These are phyloP conservation scores for Parnassius glacialis DNA, from an alignment of 2,888 invertebrate genomes.

Conservation along the genomic window DNA sequence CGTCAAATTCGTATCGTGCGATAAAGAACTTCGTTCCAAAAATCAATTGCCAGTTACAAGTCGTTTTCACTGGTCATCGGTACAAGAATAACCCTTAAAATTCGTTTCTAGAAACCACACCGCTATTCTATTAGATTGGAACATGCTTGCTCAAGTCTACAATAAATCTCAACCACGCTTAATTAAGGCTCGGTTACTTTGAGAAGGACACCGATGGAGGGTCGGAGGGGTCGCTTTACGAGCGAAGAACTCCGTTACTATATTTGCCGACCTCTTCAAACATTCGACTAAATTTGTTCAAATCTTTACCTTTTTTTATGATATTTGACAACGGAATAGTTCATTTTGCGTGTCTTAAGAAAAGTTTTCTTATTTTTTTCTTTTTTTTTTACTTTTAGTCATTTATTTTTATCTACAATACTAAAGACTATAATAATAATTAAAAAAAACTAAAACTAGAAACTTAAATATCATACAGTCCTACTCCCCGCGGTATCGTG, in stretches of 20 bases:
- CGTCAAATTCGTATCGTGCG: too few relatives aligned
- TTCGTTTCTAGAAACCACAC: constrained; percentile 5
- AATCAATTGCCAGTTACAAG: too few relatives aligned
- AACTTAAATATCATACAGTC: too few relatives aligned
- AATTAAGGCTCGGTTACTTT: constrained; percentile 44
- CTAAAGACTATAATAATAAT: too few relatives aligned
- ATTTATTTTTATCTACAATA: too few relatives aligned
- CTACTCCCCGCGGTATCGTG: too few relatives aligned
- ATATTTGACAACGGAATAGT: constrained; percentile 27
- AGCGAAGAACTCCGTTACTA: constrained; percentile 57
- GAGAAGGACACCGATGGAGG: constrained; percentile 26
- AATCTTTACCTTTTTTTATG: constrained; percentile 39
- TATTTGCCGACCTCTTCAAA: constrained; percentile 63
- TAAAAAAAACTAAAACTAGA: too few relatives aligned
- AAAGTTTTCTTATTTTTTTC: too few relatives aligned
- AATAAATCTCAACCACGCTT: constrained; percentile 49
- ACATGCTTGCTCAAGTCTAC: constrained; percentile 40
- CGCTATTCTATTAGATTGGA: constrained; percentile 23
- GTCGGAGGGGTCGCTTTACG: constrained; percentile 51
- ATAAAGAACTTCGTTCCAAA: too few relatives aligned
- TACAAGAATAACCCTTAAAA: constrained; percentile 7
- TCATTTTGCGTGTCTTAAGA: constrained; percentile 20
- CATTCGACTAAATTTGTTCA: constrained; percentile 42
- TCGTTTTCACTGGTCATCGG: background rate
- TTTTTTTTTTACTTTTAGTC: too few relatives aligned